Percentiles rank a stretch among this genome's conserved stretches.
These are phyloP conservation scores for Prunella strophiata DNA, from an alignment of 2,797 vertebrate genomes.

Conservation along the genomic window DNA sequence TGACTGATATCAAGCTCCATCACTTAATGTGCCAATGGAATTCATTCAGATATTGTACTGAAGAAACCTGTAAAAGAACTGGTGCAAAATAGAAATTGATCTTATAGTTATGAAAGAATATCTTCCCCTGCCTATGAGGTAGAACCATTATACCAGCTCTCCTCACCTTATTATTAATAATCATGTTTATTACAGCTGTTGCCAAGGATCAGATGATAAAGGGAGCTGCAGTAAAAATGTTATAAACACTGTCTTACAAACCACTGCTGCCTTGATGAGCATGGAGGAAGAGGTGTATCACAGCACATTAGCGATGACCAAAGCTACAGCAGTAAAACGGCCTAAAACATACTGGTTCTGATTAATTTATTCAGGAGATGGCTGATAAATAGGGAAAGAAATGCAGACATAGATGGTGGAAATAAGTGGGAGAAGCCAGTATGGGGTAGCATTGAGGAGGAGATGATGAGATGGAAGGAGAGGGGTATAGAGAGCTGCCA, in stretches of 20 bases:
- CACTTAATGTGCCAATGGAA: constrained; percentile 50
- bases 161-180: constrained; percentile 22
- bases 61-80: constrained; percentile 30
- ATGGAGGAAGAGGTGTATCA: neutral
- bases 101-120: constrained; percentile 23
- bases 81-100: constrained; percentile 34
- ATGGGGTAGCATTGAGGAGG: neutral
- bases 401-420: neutral
- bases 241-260: neutral
- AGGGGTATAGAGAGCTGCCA: neutral
- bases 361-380: neutral
- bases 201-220: neutral
- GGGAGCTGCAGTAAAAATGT: neutral
- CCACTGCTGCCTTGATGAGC: neutral
- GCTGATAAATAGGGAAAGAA: neutral
- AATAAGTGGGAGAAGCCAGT: neutral
- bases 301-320: neutral
- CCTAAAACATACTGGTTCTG: neutral
- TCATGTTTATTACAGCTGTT: constrained; percentile 35
- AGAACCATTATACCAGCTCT: neutral
- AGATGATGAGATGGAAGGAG: neutral
- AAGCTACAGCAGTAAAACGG: neutral
- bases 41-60: constrained; percentile 24
- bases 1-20: constrained; percentile 51
- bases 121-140: neutral